Evolutionary conservation across 64 coral and sea anemone species (phyloP), one percentile per base, ranked within the genome.

Genomic region (Hydrozoanthus tunicans): DNA sequence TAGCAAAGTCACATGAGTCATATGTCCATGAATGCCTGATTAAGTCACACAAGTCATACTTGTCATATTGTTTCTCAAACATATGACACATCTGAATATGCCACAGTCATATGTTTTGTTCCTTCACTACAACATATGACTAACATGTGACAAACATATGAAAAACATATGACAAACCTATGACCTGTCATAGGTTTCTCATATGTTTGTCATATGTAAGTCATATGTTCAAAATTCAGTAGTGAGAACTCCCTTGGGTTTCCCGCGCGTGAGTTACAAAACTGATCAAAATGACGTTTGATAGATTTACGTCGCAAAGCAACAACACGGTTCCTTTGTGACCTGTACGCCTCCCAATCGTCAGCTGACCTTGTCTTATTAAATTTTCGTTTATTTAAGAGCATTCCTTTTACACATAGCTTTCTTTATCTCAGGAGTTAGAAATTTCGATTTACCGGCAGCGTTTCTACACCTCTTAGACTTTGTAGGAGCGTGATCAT

Each of bases 171-270:
- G 20, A 20, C 20, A 20, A 20, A 20, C 20, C 20, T 20, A 20
- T 20, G 20, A 20, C 20, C 20, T 20, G 20, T 20, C 20, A 20
- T 20, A 20, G 20, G 20, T 20, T 20, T 20, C 20, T 20, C 20
- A 20, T 20, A 20, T 20, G 20, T 20, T 20, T 20, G 20, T 20
- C 20, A 20, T 20, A 20, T 20, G 20, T 20, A 20, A 20, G 20
- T 20, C 20, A 20, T 20, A 20, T 20, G 20, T 20, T 20, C 20
- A 20, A 20, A 20, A 20, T 20, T 20, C 20, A 20, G 8, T 61
- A 89, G 14, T 75, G 84, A 93, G 56, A 93, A 89, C 13, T 89
- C 92, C 14, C 68, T 82, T 12, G 63, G 77, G 13, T 89, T 93
- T 73, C 92, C 67, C 0, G 92, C 55, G 54, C 17, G 9, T 27